A percentile compares a stretch with the other conserved stretches of the same genome.
These are phyloP conservation scores for Omphaloscelis lunosa DNA, from an alignment of 2,888 invertebrate species.

Conservation along the genomic window DNA sequence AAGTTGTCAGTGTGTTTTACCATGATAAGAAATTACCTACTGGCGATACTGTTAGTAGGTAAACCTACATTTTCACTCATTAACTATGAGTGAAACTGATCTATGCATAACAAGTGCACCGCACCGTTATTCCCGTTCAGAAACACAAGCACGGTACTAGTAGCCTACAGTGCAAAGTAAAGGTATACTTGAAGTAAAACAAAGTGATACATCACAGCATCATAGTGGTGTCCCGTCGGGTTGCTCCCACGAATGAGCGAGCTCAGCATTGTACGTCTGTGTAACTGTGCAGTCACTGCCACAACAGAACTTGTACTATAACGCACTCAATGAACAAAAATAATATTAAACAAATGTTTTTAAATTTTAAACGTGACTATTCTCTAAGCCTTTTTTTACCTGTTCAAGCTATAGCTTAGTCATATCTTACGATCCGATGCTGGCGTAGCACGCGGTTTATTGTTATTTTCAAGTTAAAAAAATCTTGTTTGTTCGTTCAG, in stretches of 20 bases:
- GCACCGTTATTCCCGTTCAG: background rate
- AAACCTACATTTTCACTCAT: background rate
- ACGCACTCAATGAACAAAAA: background rate
- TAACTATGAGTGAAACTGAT: no score
- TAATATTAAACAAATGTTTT: no score
- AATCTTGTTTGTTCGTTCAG: no score
- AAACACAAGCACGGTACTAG: background rate
- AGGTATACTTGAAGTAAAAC: slow-evolving; percentile 14
- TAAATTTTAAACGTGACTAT: no score
- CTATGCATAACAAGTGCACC: background rate
- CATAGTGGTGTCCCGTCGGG: slow-evolving; percentile 35
- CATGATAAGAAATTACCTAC: background rate
- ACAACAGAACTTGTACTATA: no score
- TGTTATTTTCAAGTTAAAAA: background rate
- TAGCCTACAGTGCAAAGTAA: no score
- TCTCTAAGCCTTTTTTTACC: no score
- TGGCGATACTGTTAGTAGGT: background rate
- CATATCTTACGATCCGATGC: background rate
- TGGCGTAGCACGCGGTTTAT: background rate
- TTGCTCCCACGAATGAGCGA: slow-evolving; percentile 10
- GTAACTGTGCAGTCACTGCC: no score
- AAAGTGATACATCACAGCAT: slow-evolving; percentile 34
- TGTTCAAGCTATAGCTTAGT: no score
- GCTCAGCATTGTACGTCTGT: slow-evolving; percentile 10
- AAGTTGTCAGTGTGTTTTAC: background rate